Conservation (phyloP, 2,797 vertebrate genomes). For the Acrossocheilus wenchowensis region DNA sequence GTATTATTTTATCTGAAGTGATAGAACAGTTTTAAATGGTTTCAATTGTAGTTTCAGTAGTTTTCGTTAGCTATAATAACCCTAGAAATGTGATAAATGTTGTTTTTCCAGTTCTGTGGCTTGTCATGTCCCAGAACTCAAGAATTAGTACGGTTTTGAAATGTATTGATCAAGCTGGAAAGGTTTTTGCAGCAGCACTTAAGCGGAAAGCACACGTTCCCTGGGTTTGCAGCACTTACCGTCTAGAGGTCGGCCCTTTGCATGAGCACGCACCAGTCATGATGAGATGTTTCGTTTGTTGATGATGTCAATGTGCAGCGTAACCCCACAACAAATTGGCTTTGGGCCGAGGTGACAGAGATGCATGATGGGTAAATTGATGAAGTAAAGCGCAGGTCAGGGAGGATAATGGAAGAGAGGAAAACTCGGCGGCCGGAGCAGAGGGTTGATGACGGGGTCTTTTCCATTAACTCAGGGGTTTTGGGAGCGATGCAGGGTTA, state of each 20-base stretch:
- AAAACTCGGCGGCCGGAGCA: slow-evolving; percentile 65
- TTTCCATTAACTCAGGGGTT: slow-evolving; percentile 80
- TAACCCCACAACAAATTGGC: slow-evolving; percentile 50
- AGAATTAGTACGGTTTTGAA: not conserved
- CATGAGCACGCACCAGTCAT: slow-evolving; percentile 13
- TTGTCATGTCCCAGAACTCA: not conserved
- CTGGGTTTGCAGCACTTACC: not conserved
- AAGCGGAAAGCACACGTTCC: not conserved
- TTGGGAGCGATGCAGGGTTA: slow-evolving; percentile 61
- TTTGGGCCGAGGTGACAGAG: slow-evolving; percentile 45
- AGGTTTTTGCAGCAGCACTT: not conserved
- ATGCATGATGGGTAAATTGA: slow-evolving; percentile 69
- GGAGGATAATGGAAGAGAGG: slow-evolving; percentile 75
- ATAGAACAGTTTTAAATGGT: too few relatives aligned
- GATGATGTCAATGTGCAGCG: slow-evolving; percentile 12
- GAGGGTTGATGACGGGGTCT: slow-evolving; percentile 72
- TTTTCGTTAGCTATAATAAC: not conserved
- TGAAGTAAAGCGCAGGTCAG: slow-evolving; percentile 72
- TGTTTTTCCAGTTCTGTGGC: not conserved
- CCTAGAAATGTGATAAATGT: not conserved
- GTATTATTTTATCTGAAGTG: too few relatives aligned
- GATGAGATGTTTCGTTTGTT: slow-evolving; percentile 33
- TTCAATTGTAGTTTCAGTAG: not conserved
- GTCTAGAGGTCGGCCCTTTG: not conserved
- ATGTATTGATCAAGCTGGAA: not conserved